Percentiles rank a stretch among this genome's conserved stretches.
These are phyloP conservation scores for Esox lucius DNA, from an alignment of 2,797 vertebrate genomes.

Conservation along the genomic window DNA sequence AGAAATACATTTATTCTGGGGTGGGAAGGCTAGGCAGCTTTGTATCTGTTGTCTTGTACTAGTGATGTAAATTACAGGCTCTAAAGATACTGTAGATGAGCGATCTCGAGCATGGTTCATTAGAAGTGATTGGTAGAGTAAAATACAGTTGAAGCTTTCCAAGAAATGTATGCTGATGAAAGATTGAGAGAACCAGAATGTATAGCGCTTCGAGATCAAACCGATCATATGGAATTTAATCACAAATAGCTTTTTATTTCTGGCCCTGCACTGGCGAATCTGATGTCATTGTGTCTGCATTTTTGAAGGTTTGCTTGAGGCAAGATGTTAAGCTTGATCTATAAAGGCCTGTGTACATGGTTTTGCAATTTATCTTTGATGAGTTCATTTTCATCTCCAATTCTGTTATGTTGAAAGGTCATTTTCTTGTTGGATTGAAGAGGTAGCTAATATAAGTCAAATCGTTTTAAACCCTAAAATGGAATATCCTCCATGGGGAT, in stretches of 20 bases:
- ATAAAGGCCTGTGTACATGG: slow-evolving; percentile 7
- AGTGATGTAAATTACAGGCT: background rate
- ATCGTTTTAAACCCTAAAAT: slow-evolving; percentile 37
- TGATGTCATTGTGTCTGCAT: background rate
- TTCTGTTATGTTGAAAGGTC: slow-evolving; percentile 48
- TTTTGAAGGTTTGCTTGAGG: slow-evolving; percentile 32
- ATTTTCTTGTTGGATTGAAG: slow-evolving; percentile 40
- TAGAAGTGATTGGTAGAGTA: background rate
- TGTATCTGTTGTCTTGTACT: background rate
- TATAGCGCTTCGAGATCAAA: slow-evolving; percentile 17
- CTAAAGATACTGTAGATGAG: background rate
- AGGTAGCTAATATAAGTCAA: slow-evolving; percentile 41
- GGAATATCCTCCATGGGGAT: slow-evolving; percentile 29
- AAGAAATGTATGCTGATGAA: background rate
- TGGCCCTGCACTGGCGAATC: background rate
- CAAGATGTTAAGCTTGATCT: slow-evolving; percentile 15
- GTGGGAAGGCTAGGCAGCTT: background rate
- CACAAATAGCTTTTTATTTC: slow-evolving; percentile 4
- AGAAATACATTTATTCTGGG: slow-evolving; percentile 21
- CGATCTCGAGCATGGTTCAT: background rate
- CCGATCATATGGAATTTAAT: slow-evolving; percentile 1
- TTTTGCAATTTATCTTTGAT: slow-evolving; percentile 32
- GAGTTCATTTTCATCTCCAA: slow-evolving; percentile 29
- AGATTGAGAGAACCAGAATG: slow-evolving; percentile 1
- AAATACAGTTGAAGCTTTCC: background rate